phyloP scores from a whole-genome alignment of 2,113 vertebrate species.

The Baryphthengus martii region DNA sequence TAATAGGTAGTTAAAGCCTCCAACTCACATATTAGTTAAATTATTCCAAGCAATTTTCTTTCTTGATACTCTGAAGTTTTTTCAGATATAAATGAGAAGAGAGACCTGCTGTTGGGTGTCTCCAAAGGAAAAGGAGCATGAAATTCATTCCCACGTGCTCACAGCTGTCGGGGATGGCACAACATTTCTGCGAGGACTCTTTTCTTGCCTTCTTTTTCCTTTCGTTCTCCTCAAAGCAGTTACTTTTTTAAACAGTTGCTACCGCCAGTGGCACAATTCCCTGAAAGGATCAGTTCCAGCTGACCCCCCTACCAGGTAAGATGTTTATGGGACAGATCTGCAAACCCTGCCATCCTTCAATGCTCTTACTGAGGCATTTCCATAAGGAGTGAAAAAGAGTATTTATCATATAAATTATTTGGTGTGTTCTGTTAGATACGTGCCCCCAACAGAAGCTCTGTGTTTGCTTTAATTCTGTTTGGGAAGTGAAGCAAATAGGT shows the following conservation, averaged over 20 bases:
- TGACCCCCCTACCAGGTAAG: not conserved
- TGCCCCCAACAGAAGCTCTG: not conserved
- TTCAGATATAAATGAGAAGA: not conserved
- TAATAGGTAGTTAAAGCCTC: not conserved
- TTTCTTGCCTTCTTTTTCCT: not conserved
- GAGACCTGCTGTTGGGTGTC: not conserved
- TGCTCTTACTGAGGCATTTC: not conserved
- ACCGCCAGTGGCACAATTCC: not conserved
- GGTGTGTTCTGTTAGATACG: not conserved
- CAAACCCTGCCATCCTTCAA: not conserved
- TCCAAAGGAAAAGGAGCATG: not conserved
- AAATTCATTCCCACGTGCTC: not conserved
- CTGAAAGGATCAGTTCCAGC: not conserved
- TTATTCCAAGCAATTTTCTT: not conserved
- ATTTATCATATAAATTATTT: not conserved
- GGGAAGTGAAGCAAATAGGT: not conserved
- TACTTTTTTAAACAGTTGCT: not conserved
- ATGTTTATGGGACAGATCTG: not conserved
- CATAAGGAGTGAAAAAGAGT: not conserved
- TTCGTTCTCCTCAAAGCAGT: not conserved
- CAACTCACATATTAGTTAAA: not conserved
- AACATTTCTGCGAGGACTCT: not conserved
- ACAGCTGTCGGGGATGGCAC: not conserved
- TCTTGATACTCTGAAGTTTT: not conserved
- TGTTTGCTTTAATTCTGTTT: not conserved